These are phyloP conservation scores for Zosterops hypoxanthus DNA, from an alignment of 2,113 vertebrate genomes.

Conservation along the genomic window DNA sequence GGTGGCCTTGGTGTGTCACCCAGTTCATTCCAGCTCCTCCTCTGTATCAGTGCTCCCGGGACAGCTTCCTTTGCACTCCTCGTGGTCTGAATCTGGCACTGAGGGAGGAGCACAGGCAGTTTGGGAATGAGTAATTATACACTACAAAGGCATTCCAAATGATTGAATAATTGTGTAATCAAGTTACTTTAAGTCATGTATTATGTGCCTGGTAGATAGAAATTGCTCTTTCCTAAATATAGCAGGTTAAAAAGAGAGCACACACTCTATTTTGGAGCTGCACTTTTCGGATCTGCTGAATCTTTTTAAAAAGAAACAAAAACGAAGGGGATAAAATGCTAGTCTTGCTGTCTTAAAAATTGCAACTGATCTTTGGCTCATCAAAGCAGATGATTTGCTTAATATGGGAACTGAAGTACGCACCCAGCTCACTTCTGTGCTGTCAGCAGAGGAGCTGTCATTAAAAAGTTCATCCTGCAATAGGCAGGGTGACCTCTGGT, in stretches of 20 bases:
- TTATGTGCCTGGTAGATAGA: slow-evolving; percentile 58
- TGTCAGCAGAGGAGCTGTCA: background rate
- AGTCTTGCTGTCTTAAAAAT: slow-evolving; percentile 36
- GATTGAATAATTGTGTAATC: slow-evolving; percentile 69
- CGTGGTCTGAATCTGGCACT: background rate
- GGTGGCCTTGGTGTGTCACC: background rate
- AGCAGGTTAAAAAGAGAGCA: slow-evolving; percentile 4
- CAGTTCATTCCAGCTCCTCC: background rate
- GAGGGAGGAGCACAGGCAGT: background rate
- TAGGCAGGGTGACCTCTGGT: background rate
- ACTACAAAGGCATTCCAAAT: slow-evolving; percentile 61
- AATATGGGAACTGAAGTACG: background rate
- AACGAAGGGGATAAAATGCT: background rate
- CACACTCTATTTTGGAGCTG: background rate
- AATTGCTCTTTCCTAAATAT: slow-evolving; percentile 57
- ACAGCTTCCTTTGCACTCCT: background rate
- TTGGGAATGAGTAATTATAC: slow-evolving; percentile 55
- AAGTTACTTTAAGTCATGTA: slow-evolving; percentile 64
- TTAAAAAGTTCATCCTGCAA: background rate
- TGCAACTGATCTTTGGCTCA: slow-evolving; percentile 26
- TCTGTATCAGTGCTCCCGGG: background rate
- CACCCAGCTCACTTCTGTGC: background rate
- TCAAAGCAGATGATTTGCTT: slow-evolving; percentile 15
- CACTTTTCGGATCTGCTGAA: background rate
- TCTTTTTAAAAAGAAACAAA: background rate